A percentile compares a stretch with the other conserved stretches of the same genome.
phyloP scores from a whole-genome alignment of 2,888 invertebrate genomes.

The Bombylius major region DNA sequence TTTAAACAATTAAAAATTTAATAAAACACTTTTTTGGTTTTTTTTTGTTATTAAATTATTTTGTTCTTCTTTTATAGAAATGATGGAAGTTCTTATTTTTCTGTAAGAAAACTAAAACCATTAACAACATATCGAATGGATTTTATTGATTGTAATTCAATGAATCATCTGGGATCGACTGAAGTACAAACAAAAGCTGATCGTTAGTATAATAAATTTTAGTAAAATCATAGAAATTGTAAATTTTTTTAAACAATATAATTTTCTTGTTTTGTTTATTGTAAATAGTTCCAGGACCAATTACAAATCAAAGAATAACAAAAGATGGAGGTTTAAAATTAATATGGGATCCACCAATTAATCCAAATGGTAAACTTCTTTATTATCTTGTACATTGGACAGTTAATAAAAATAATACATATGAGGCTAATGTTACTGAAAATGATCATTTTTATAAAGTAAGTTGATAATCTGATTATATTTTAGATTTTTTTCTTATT shows the following conservation, averaged over 20 bases:
- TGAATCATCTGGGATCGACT: conserved; percentile 20
- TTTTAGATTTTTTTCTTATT: too few relatives aligned
- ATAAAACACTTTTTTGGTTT: not conserved
- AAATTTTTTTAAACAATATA: not conserved
- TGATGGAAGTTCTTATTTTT: conserved; percentile 3
- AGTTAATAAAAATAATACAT: conserved; percentile 26
- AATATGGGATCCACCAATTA: conserved; percentile 31
- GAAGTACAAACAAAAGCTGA: conserved; percentile 32
- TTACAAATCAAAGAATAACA: conserved; percentile 28
- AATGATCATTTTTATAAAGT: conserved; percentile 12
- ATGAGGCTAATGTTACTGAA: conserved; percentile 23
- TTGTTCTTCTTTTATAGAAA: conserved; percentile 4
- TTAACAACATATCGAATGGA: conserved; percentile 10
- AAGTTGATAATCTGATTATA: not conserved
- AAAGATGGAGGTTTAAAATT: conserved; percentile 30
- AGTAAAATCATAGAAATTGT: not conserved
- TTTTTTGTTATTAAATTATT: not conserved
- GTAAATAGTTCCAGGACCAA: conserved; percentile 33
- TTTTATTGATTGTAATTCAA: conserved; percentile 10
- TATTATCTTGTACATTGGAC: conserved; percentile 33
- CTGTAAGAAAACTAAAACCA: conserved; percentile 10
- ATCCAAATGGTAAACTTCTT: conserved; percentile 32
- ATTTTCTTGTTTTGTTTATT: conserved; percentile 1
- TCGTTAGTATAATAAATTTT: conserved; percentile 22
- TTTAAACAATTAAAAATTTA: not conserved